Conservation (phyloP, 2,113 vertebrate genomes). For the Lagopus leucura region DNA sequence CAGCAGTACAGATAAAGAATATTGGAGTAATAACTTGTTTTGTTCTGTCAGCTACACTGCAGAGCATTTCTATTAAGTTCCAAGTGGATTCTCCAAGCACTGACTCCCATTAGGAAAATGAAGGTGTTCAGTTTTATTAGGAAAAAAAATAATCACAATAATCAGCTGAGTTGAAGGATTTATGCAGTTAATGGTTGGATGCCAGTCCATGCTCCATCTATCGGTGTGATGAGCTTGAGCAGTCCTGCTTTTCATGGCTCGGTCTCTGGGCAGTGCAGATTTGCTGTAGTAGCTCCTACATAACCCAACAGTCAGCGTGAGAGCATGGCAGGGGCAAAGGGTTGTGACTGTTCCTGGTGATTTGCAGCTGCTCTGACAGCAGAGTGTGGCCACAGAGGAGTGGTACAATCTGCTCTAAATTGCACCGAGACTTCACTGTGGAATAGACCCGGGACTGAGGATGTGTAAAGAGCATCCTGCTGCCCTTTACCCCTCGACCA, state of each 20-base stretch:
- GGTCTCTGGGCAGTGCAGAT: background rate
- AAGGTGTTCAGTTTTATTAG: background rate
- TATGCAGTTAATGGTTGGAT: background rate
- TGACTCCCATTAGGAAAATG: background rate
- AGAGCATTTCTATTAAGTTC: background rate
- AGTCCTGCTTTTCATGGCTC: background rate
- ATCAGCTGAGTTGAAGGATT: background rate
- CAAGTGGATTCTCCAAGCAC: background rate
- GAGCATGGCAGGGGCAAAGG: no score
- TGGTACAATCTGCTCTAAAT: background rate
- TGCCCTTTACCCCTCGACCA: slow-evolving; percentile 6
- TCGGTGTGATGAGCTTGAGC: background rate
- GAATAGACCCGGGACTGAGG: background rate
- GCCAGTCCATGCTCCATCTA: background rate
- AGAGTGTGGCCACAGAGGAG: background rate
- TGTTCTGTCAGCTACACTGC: background rate
- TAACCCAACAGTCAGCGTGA: background rate
- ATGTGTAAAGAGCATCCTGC: background rate
- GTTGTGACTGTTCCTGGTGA: background rate
- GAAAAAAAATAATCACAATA: background rate
- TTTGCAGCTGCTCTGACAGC: background rate
- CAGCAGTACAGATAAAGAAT: background rate
- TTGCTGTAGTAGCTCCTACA: background rate
- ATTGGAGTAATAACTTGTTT: background rate
- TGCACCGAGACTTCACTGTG: background rate